A percentile compares a stretch with the other conserved stretches of the same genome.
Conservation (phyloP, 2,113 vertebrate species). For the Catharus minimus region DNA sequence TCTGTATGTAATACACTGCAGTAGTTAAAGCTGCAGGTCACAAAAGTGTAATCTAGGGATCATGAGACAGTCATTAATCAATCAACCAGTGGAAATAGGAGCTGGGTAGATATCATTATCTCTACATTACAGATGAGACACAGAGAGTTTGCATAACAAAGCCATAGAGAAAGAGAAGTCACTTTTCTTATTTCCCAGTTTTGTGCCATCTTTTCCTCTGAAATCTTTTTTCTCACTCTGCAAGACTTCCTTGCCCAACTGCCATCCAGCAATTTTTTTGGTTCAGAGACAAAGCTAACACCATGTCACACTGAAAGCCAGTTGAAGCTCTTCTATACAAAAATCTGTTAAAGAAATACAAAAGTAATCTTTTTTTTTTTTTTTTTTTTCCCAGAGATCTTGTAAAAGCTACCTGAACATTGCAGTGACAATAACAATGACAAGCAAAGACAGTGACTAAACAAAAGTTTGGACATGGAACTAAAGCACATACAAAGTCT, state of each 20-base stretch:
- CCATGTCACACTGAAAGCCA: neutral
- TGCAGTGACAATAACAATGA: neutral
- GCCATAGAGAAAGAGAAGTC: neutral
- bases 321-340: neutral
- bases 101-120: conserved; percentile 16
- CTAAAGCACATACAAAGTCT: neutral
- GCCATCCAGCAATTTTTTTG: neutral
- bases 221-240: neutral
- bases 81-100: conserved; percentile 21
- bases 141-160: conserved; percentile 1
- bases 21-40: conserved; percentile 13
- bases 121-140: conserved; percentile 18
- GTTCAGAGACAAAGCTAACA: neutral
- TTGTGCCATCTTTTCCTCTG: neutral
- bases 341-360: neutral
- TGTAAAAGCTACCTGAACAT: neutral
- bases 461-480: neutral
- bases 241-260: neutral
- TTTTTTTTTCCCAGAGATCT: neutral
- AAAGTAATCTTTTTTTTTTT: neutral
- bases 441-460: neutral
- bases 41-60: conserved; percentile 27
- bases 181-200: neutral
- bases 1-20: neutral
- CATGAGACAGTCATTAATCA: conserved; percentile 34